phyloP scores from a whole-genome alignment of 2,888 invertebrate species.

The Volucella bombylans region DNA sequence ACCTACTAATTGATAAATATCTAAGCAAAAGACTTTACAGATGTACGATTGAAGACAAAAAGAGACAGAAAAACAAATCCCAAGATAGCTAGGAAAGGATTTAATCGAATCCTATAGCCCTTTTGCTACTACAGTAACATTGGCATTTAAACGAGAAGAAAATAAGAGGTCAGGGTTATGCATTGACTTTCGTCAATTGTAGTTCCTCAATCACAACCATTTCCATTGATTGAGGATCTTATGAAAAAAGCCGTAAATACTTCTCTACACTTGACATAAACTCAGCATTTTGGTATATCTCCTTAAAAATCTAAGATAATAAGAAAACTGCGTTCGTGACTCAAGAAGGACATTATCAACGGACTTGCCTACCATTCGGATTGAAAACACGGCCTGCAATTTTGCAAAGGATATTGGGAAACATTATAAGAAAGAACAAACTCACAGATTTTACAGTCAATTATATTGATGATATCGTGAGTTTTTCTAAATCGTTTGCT shows the following conservation, averaged over 20 bases:
- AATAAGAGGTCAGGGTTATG: conserved; percentile 9
- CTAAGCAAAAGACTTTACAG: conserved; percentile 38
- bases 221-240: conserved; percentile 28
- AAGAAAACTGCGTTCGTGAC: conserved; percentile 25
- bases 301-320: conserved; percentile 64
- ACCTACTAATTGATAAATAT: conserved; percentile 74
- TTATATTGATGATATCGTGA: conserved; percentile 73
- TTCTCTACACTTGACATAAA: too few relatives aligned
- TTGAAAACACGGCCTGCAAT: conserved; percentile 61
- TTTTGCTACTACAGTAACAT: conserved; percentile 71
- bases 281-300: conserved; percentile 72
- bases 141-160: conserved; percentile 73
- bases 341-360: conserved; percentile 1
- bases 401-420: conserved; percentile 72
- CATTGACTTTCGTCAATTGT: too few relatives aligned
- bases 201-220: too few relatives aligned
- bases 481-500: conserved; percentile 39
- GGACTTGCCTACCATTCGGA: conserved; percentile 71
- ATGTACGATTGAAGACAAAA: conserved; percentile 68
- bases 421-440: conserved; percentile 70
- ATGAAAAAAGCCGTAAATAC: conserved; percentile 61
- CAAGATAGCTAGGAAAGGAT: conserved; percentile 61
- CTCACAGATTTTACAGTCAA: conserved; percentile 67
- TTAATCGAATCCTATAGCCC: conserved; percentile 70
- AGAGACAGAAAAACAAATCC: conserved; percentile 70